These are phyloP conservation scores for Pseudocheirus occidentalis DNA, from an alignment of 2,797 vertebrate species.

Conservation along the genomic window DNA sequence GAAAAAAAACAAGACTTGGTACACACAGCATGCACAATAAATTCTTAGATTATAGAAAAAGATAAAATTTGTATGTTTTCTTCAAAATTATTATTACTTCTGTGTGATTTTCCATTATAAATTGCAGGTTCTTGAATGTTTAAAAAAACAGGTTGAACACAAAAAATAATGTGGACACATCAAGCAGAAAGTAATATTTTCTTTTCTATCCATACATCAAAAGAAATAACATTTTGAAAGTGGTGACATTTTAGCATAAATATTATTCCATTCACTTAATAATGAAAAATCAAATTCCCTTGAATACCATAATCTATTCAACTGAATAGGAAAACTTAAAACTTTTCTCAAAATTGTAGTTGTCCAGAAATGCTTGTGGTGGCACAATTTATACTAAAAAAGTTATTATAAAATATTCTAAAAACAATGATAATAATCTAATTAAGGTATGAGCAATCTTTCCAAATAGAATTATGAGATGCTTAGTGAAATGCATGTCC, in stretches of 20 bases:
- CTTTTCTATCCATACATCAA: not conserved
- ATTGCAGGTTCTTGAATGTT: not conserved
- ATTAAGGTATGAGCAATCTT: not conserved
- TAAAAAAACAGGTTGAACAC: not conserved
- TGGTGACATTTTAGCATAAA: not conserved
- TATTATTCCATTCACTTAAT: not conserved
- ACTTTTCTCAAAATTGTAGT: not conserved
- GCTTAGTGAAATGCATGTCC: not conserved
- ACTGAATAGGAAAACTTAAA: not conserved
- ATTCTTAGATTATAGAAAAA: slow-evolving; percentile 69
- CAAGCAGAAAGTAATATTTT: not conserved
- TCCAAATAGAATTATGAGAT: not conserved
- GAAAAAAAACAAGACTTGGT: slow-evolving; percentile 45
- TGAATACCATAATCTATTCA: not conserved
- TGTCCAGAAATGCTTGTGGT: not conserved
- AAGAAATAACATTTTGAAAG: slow-evolving; percentile 7
- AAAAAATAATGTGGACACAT: not conserved
- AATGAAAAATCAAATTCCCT: not conserved
- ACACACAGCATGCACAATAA: slow-evolving; percentile 70
- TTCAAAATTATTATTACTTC: slow-evolving; percentile 69
- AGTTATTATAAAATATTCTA: not conserved
- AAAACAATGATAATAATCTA: slow-evolving; percentile 16
- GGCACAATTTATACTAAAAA: not conserved
- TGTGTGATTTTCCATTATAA: slow-evolving; percentile 61
- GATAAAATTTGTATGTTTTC: slow-evolving; percentile 63